Base-by-base conservation (phyloP, 2,113 vertebrate genomes). In the Chloropsis hardwickii region DNA sequence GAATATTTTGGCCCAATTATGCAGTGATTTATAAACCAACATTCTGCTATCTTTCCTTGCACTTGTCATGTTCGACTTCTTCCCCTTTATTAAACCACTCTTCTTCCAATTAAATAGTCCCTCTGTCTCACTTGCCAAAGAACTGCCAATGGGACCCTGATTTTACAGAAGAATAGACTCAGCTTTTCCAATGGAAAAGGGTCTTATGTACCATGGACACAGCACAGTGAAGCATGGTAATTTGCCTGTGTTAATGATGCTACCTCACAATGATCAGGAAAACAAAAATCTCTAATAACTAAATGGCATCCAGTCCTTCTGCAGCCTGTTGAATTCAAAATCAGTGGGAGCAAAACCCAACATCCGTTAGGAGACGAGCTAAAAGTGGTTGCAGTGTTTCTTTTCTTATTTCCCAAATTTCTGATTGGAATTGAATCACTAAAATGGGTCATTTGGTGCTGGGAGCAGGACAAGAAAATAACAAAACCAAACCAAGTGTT, bases 171-270 rank as follows among this genome's bases (percentile, higher is more conserved):
- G 97, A 98, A 98, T 98, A 98, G 98, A 88, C 93, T 92, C 96
- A 97, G 97, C 95, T 96, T 96, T 81, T 97, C 97, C 97, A 98
- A 95, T 93, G 98, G 97, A 97, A 98, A 98, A 98, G 96, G 94
- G 95, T 72, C 97, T 95, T 98, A 98, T 98, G 97, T 96, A 96
- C 97, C 98, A 90, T 97, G 98, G 98, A 94, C 86, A 93, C 67
- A 94, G 97, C 96, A 99, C 98, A 98, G 98, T 70, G 91, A 96
- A 92, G 96, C 80, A 96, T 97, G 97, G 98, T 98, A 97, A 98
- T 98, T 98, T 98, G 98, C 98, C 97, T 98, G 94, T 97, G 98
- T 98, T 98, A 98, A 99, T 98, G 98, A 98, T 97, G 97, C 97
- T 97, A 97, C 96, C 83, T 97, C 98, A 98, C 98, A 98, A 97